A percentile compares a stretch with the other conserved stretches of the same genome.
phyloP scores from a whole-genome alignment of 2,797 vertebrate species.

The Rhinophrynus dorsalis region DNA sequence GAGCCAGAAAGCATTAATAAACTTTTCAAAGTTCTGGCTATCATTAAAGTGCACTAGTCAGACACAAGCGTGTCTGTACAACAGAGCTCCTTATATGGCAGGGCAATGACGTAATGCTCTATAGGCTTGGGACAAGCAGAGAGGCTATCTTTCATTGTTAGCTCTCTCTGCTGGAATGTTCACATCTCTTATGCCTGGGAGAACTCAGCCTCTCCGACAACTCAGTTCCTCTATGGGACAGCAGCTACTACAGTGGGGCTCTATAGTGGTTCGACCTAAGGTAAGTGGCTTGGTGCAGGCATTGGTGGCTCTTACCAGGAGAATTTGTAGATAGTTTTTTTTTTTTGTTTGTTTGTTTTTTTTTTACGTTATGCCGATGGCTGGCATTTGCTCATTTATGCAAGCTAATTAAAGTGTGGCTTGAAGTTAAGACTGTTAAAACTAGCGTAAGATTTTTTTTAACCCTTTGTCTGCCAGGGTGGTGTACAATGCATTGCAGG shows the following conservation, averaged over 20 bases:
- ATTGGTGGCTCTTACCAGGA: not conserved
- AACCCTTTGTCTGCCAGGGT: too few relatives aligned
- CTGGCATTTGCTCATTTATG: not conserved
- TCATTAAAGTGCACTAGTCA: constrained; percentile 58
- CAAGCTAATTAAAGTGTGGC: not conserved
- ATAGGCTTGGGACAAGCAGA: constrained; percentile 81
- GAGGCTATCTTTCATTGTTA: constrained; percentile 91
- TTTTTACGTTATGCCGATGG: too few relatives aligned
- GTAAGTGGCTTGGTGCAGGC: constrained; percentile 60
- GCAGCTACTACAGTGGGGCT: constrained; percentile 47
- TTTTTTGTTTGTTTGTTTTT: too few relatives aligned
- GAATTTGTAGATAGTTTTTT: too few relatives aligned
- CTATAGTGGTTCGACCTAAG: constrained; percentile 54
- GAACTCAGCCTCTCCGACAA: constrained; percentile 58
- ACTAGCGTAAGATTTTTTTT: too few relatives aligned
- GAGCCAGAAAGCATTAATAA: constrained; percentile 51
- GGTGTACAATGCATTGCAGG: too few relatives aligned
- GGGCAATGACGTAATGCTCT: constrained; percentile 92
- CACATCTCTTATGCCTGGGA: constrained; percentile 72
- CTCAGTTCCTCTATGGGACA: constrained; percentile 48
- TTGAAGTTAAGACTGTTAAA: too few relatives aligned
- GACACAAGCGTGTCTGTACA: constrained; percentile 67
- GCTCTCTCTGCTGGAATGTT: constrained; percentile 84
- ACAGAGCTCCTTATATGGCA: constrained; percentile 89
- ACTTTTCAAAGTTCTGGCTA: constrained; percentile 60